Conservation (phyloP, 2,888 invertebrate species). For the Aleiodes alternator region DNA sequence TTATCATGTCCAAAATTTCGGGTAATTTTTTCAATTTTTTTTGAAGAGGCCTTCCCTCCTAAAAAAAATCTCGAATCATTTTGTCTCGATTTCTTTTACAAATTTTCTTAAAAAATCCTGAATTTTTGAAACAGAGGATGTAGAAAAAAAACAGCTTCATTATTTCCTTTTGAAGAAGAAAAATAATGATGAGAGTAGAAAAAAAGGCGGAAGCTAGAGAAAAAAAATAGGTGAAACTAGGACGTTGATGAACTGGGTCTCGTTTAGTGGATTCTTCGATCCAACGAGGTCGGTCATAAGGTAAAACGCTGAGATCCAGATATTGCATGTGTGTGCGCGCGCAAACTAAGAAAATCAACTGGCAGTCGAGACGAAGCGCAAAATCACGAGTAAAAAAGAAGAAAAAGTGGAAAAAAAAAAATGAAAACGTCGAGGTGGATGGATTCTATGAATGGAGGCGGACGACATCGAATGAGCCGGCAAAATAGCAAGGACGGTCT, state of each 20-base stretch:
- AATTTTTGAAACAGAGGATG: neutral
- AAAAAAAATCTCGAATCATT: too few species aligned
- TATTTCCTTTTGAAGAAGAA: neutral
- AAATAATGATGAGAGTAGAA: conserved; percentile 35
- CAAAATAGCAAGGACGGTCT: conserved; percentile 70
- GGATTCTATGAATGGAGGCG: conserved; percentile 72
- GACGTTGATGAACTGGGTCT: conserved; percentile 43
- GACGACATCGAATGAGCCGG: conserved; percentile 65
- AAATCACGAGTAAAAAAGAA: conserved; percentile 30
- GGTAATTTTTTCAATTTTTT: too few species aligned
- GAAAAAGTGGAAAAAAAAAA: too few species aligned
- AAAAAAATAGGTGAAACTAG: conserved; percentile 17
- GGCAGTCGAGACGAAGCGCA: conserved; percentile 37
- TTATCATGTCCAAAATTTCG: too few species aligned
- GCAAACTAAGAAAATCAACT: conserved; percentile 18
- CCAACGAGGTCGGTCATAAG: conserved; percentile 45
- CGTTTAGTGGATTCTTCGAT: conserved; percentile 43
- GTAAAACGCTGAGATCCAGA: neutral
- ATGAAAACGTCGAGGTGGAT: conserved; percentile 45
- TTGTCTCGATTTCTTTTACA: too few species aligned
- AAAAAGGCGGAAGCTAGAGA: conserved; percentile 1
- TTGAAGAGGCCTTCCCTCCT: too few species aligned
- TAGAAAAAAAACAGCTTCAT: neutral
- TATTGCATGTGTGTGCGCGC: conserved; percentile 26
- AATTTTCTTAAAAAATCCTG: too few species aligned